Conservation (phyloP, 2,888 invertebrate species). For the Agonopterix alstromeriana region DNA sequence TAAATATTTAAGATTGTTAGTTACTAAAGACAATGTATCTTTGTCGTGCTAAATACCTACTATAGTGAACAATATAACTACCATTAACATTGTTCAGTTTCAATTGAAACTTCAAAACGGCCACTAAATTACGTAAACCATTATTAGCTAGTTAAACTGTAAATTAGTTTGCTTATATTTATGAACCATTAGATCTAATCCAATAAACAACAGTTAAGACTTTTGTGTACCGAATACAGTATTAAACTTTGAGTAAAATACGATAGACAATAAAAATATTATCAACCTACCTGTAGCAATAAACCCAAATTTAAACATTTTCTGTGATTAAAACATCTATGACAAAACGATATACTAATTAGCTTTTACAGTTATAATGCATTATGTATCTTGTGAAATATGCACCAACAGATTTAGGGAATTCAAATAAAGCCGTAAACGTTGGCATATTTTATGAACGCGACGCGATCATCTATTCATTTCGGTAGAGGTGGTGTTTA, state of each 20-base stretch:
- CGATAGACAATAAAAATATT: slow-evolving; percentile 16
- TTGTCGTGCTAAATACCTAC: slow-evolving; percentile 48
- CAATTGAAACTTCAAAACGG: slow-evolving; percentile 65
- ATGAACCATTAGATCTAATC: slow-evolving; percentile 59
- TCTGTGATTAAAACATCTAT: slow-evolving; percentile 10
- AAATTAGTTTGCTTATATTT: slow-evolving; percentile 60
- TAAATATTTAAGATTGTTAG: slow-evolving; percentile 58
- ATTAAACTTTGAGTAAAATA: slow-evolving; percentile 17
- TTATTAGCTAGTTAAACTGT: slow-evolving; percentile 40
- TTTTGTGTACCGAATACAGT: slow-evolving; percentile 9
- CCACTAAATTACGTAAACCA: slow-evolving; percentile 65
- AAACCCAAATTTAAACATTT: slow-evolving; percentile 10
- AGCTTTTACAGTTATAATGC: slow-evolving; percentile 50
- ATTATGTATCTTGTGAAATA: slow-evolving; percentile 54
- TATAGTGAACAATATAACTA: slow-evolving; percentile 31
- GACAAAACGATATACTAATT: slow-evolving; percentile 32
- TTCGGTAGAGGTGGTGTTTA: slow-evolving; percentile 45
- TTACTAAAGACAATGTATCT: slow-evolving; percentile 58
- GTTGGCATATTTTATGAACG: slow-evolving; percentile 61
- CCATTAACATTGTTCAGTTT: slow-evolving; percentile 48
- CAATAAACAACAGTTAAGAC: slow-evolving; percentile 23
- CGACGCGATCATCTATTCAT: slow-evolving; percentile 32
- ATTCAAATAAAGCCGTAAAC: slow-evolving; percentile 64
- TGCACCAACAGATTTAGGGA: slow-evolving; percentile 33
- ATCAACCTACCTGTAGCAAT: slow-evolving; percentile 1